Conservation (phyloP, 1,140 invertebrate genomes). For the Melanaphis sacchari region DNA sequence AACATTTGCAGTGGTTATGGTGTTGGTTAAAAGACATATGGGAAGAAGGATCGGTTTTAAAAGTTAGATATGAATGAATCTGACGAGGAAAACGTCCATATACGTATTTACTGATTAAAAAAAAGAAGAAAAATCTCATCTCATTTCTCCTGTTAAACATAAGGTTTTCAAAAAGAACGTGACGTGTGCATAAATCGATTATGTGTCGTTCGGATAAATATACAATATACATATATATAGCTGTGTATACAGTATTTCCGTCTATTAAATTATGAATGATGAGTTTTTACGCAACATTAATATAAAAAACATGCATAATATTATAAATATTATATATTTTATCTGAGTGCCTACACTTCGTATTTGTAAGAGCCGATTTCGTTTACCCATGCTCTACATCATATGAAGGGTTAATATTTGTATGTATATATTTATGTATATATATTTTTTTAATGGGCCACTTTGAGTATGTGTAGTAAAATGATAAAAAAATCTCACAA, state of each 20-base stretch:
- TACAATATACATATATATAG: neutral
- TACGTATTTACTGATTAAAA: neutral
- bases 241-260: neutral
- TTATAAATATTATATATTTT: neutral
- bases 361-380: neutral
- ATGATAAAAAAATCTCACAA: neutral
- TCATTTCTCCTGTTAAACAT: neutral
- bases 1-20: neutral
- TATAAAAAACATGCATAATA: neutral
- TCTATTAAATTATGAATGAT: slow-evolving; percentile 7
- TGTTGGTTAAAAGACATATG: neutral
- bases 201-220: neutral
- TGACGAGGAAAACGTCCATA: neutral
- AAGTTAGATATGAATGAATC: neutral
- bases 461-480: neutral
- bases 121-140: neutral
- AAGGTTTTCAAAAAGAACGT: neutral
- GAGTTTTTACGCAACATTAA: neutral
- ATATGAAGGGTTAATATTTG: neutral
- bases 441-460: neutral
- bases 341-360: neutral
- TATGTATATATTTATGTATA: neutral
- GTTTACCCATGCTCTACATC: neutral
- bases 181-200: neutral
- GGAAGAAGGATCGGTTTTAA: neutral